Conservation (phyloP, 1,140 invertebrate species). For the Pseudomyrmex sp. region DNA sequence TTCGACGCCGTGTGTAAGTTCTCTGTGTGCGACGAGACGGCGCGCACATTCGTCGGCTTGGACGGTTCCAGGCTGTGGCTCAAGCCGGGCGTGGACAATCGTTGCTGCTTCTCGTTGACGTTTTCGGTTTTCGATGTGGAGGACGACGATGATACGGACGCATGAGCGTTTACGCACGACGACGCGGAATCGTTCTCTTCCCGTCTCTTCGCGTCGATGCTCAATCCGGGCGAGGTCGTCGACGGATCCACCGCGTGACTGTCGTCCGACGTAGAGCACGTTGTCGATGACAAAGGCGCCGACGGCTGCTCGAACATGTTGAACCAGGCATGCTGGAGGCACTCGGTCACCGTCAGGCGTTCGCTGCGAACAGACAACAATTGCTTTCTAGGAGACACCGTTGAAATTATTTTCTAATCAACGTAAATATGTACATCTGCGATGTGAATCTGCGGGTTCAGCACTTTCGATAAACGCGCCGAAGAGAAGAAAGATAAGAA, state of each 20-base stretch:
- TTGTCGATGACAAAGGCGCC: conserved; percentile 57
- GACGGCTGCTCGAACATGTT: conserved; percentile 74
- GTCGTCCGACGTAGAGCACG: conserved; percentile 45
- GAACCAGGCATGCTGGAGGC: conserved; percentile 89
- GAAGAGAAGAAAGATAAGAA: conserved; percentile 2
- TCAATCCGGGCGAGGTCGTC: conserved; percentile 8
- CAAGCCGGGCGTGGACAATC: background rate
- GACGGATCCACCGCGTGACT: conserved; percentile 39
- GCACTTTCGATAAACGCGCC: background rate
- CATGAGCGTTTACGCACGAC: background rate
- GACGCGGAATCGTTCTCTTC: too few species aligned
- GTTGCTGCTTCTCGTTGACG: conserved; percentile 35
- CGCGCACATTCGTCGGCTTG: conserved; percentile 45
- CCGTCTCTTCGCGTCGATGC: background rate
- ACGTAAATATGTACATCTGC: background rate
- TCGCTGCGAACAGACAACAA: conserved; percentile 83
- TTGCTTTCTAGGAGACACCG: conserved; percentile 6
- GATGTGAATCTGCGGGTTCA: background rate
- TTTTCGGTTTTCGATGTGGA: conserved; percentile 34
- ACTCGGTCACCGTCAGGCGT: conserved; percentile 87
- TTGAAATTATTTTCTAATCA: background rate
- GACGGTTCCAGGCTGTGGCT: conserved; percentile 34
- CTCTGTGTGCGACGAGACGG: conserved; percentile 67
- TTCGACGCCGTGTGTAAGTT: conserved; percentile 65
- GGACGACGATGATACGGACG: background rate